phyloP scores from a whole-genome alignment of 1,140 invertebrate genomes.

The Rhyzopertha dominica region DNA sequence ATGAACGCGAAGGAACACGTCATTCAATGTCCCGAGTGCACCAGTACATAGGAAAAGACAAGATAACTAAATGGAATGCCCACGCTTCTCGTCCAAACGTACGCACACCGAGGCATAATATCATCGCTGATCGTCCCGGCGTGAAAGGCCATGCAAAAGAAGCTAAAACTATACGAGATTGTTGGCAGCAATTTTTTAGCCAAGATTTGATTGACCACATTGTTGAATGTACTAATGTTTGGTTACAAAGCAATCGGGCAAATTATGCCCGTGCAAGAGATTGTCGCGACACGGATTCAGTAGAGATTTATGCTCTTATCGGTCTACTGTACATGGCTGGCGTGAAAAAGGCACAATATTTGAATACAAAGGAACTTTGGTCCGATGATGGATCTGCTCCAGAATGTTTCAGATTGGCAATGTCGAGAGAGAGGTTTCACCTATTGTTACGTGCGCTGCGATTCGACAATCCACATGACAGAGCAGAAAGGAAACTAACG shows the following conservation, averaged over 20 bases:
- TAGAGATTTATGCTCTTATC: slow-evolving; percentile 8
- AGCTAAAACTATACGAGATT: slow-evolving; percentile 3
- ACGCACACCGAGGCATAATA: slow-evolving; percentile 2
- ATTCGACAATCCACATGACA: not conserved
- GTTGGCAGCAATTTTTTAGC: no score
- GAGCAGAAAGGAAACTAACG: no score
- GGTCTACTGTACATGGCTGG: slow-evolving; percentile 8
- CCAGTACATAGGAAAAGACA: slow-evolving; percentile 3
- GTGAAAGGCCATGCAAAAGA: not conserved
- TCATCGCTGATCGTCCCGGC: slow-evolving; percentile 3
- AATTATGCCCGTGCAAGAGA: slow-evolving; percentile 3
- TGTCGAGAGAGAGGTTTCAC: slow-evolving; percentile 6
- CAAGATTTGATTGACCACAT: not conserved
- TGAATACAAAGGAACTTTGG: slow-evolving; percentile 5
- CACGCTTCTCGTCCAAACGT: slow-evolving; percentile 3
- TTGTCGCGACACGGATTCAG: slow-evolving; percentile 2
- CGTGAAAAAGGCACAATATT: slow-evolving; percentile 10
- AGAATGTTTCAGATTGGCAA: slow-evolving; percentile 5
- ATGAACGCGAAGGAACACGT: not conserved
- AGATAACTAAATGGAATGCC: not conserved
- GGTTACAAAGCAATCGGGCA: slow-evolving; percentile 1
- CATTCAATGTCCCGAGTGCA: not conserved
- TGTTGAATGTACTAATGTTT: slow-evolving; percentile 8
- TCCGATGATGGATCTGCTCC: slow-evolving; percentile 2
- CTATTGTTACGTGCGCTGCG: slow-evolving; percentile 1